These are phyloP conservation scores for Brienomyrus longianalis DNA, from an alignment of 2,113 vertebrate species.

Conservation along the genomic window DNA sequence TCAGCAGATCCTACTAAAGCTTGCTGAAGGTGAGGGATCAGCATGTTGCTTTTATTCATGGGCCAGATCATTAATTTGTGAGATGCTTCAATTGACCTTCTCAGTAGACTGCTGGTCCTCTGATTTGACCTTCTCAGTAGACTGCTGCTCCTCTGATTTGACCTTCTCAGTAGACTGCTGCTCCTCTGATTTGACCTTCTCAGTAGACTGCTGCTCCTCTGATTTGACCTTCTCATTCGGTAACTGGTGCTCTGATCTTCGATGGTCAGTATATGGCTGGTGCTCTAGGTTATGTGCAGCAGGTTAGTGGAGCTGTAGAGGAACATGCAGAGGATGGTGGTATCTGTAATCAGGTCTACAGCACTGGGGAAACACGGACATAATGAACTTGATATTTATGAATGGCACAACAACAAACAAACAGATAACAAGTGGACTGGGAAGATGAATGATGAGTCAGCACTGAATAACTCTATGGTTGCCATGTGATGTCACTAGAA, in stretches of 20 bases:
- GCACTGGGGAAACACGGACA: background rate
- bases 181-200: background rate
- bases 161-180: background rate
- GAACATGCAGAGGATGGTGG: background rate
- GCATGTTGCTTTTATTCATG: background rate
- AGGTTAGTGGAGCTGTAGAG: background rate
- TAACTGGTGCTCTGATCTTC: background rate
- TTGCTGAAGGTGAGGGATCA: background rate
- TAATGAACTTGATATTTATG: background rate
- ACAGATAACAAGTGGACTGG: background rate
- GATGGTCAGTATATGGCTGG: background rate
- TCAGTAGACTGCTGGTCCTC: background rate
- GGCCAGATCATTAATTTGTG: too few relatives aligned
- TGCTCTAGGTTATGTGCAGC: background rate
- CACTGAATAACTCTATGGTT: background rate
- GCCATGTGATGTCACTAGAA: background rate
- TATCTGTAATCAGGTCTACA: background rate
- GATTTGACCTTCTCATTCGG: background rate
- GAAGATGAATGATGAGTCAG: background rate
- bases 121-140: background rate
- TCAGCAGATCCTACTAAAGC: conserved; percentile 19
- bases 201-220: background rate
- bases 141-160: background rate
- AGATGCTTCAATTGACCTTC: conserved; percentile 3
- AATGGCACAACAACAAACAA: background rate